Evolutionary conservation across 2,797 vertebrate species (phyloP), one percentile per base, ranked within the genome.

Genomic region (Sparidentex hasta): DNA sequence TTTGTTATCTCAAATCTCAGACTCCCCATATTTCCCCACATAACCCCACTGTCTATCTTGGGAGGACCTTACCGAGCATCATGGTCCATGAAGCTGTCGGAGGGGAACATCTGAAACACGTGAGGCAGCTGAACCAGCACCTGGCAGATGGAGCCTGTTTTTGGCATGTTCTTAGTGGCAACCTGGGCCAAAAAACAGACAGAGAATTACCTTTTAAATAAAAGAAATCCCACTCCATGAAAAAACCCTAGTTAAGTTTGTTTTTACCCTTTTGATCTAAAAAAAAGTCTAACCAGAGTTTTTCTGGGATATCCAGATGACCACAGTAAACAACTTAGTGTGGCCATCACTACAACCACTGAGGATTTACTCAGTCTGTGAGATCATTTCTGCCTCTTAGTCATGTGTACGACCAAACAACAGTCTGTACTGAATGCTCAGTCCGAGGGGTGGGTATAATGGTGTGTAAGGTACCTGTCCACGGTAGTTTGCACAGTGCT

Each of bases 91-190:
- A 96, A 89, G 82, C 88, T 97, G 83, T 96, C 94, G 1, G 94
- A 92, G 48, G 96, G 92, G 58, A 99, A 93, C 86, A 96, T 96
- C 91, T 97, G 97, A 84, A 99, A 99, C 58, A 99, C 96, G 0
- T 99, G 98, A 20, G 98, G 98, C 80, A 99, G 95, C 93, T 99
- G 98, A 67, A 97, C 96, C 84, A 97, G 71, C 55, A 99, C 96
- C 0, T 96, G 98, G 86, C 96, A 97, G 87, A 99, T 98, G 76
- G 96, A 98, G 14, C 97, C 97, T 0, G 91, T 94, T 86, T 93
- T 88, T 0, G 96, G 96, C 58, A 96, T 61, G 0, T 96, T 98
- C 91, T 97, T 98, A 43, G 95, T 65, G 0, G 95, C 84, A 83
- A 98, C 91, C 98, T 99, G 88, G 1, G 67, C 82, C 56, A 73